These are phyloP conservation scores for Spea bombifrons DNA, from an alignment of 2,113 vertebrate genomes.

Conservation along the genomic window DNA sequence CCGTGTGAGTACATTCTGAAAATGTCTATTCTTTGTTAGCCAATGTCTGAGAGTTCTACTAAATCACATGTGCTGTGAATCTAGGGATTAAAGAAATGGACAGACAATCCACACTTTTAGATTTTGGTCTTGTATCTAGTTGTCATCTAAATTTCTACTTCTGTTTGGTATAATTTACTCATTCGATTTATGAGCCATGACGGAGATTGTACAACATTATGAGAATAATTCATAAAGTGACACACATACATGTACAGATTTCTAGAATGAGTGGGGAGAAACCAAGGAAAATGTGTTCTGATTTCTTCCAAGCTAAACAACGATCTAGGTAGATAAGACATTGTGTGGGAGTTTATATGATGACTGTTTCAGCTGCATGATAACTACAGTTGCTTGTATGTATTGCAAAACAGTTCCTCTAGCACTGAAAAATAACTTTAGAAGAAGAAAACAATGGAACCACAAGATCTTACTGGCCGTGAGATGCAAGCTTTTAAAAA, in stretches of 20 bases:
- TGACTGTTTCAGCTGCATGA: neutral
- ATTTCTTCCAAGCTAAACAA: conserved; percentile 24
- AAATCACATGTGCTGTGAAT: too few relatives aligned
- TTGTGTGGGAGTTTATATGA: conserved; percentile 41
- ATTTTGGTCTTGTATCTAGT: neutral
- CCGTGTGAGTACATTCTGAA: too few relatives aligned
- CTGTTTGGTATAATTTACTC: conserved; percentile 12
- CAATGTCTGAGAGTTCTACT: too few relatives aligned
- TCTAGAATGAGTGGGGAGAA: conserved; percentile 14
- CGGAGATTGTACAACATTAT: too few relatives aligned
- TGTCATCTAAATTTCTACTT: neutral
- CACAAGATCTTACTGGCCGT: conserved; percentile 24
- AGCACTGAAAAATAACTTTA: conserved; percentile 22
- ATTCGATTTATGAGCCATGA: neutral
- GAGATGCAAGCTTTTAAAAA: conserved; percentile 26
- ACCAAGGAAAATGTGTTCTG: conserved; percentile 29
- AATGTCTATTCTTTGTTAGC: too few relatives aligned
- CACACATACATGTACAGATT: neutral
- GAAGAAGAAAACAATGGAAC: conserved; percentile 36
- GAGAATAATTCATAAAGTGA: too few relatives aligned
- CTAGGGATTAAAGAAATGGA: neutral
- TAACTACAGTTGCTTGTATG: conserved; percentile 15
- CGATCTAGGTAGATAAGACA: conserved; percentile 30
- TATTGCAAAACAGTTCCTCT: conserved; percentile 36
- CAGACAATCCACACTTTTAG: neutral